These are phyloP conservation scores for Gonioctena quinquepunctata DNA, from an alignment of 1,140 invertebrate species.

Conservation along the genomic window DNA sequence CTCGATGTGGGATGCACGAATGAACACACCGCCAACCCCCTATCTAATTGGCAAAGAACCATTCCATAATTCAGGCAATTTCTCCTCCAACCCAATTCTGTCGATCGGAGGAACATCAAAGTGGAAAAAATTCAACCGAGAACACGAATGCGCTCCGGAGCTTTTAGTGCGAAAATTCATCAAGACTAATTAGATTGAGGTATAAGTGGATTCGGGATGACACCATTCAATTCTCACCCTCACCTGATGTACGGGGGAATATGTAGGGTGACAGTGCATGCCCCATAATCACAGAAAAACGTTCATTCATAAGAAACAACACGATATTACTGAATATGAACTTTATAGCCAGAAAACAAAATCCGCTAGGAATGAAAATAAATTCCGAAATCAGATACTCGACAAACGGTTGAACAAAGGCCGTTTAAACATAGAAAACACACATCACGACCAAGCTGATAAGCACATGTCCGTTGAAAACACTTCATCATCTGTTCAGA, in stretches of 20 bases:
- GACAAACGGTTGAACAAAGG: too few relatives aligned
- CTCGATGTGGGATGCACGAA: not conserved
- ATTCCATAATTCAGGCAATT: not conserved
- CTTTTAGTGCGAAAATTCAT: slow-evolving; percentile 11
- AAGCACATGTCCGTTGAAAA: too few relatives aligned
- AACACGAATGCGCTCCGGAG: slow-evolving; percentile 1
- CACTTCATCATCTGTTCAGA: too few relatives aligned
- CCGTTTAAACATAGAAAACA: too few relatives aligned
- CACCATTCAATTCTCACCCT: not conserved
- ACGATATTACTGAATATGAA: too few relatives aligned
- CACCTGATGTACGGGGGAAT: not conserved
- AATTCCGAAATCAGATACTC: too few relatives aligned
- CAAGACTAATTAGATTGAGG: slow-evolving; percentile 1
- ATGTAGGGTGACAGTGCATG: too few relatives aligned
- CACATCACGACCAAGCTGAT: too few relatives aligned
- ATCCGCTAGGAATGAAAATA: too few relatives aligned
- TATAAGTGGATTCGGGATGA: not conserved
- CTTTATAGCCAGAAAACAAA: too few relatives aligned
- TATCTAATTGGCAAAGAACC: not conserved
- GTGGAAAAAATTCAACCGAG: slow-evolving; percentile 1
- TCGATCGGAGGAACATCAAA: not conserved
- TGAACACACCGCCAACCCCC: not conserved
- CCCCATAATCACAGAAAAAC: too few relatives aligned
- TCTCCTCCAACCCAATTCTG: not conserved
- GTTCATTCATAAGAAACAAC: too few relatives aligned